Evolutionary conservation across 35 echinoderm and acorn worm species (phyloP), one percentile per base, ranked within the genome.

Genomic region (Apostichopus californicus): DNA sequence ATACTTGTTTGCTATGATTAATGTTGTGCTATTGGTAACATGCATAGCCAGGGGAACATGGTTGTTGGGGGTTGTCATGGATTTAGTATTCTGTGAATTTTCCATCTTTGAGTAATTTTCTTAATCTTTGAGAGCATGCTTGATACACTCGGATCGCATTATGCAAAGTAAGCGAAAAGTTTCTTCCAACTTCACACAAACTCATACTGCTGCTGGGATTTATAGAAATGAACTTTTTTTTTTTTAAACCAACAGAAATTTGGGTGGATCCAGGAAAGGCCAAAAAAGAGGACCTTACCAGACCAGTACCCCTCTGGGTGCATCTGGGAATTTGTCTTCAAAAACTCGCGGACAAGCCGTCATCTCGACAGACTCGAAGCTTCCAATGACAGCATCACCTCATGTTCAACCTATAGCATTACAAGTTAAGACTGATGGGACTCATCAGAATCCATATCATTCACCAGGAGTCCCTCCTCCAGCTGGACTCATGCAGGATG

Each of bases 381-480:
- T 59, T 58, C 81, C 55, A 56, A 18, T 85, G 21, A 11, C 81
- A 58, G 55, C 80, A 53, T 75, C 71, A 75, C 71, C 71, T 18
- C 81, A 85, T 8, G 81, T 56, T n/a, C 81, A 85, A 59, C 81
- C 81, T 9, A 85, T 85, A 56, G 58, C 81, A 10, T 60, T 85
- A 22, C 81, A 85, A 55, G 54, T 85, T 10, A 85, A 85, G 22
- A 55, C 81, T 58, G 81, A 85, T 5, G 55, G 81, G 57, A 85
- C 55, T 55, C 57, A 15, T 15, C 81, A 85, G 8, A 59, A n/a
- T 59, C 55, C 81, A 85, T 85, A 85, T 59, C 23, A 17, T 17
- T 85, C 81, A 0, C 5, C 21, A 59, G 71, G 71, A 75, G 81
- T 58, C 8, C 55, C 56, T n/a, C 54, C 54, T 21, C 57, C 81